Conservation (phyloP, 2,113 vertebrate genomes). For the Toxostoma redivivum region DNA sequence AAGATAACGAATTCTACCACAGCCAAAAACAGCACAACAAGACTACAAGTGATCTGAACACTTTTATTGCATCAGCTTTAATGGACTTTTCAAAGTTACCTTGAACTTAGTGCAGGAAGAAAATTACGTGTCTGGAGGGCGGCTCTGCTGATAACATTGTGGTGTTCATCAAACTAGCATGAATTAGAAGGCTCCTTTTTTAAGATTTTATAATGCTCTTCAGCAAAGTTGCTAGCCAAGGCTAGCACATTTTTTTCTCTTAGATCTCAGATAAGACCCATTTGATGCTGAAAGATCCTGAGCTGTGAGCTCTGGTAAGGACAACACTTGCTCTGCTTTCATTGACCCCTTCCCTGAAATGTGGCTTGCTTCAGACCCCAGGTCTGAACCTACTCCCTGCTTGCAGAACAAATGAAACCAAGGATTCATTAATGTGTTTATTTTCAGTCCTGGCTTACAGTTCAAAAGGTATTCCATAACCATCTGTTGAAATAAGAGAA, state of each 20-base stretch:
- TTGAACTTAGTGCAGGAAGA: neutral
- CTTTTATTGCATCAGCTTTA: neutral
- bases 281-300: neutral
- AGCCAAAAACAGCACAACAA: neutral
- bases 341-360: neutral
- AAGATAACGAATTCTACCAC: neutral
- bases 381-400: neutral
- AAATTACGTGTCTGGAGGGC: accelerated
- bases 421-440: neutral
- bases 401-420: neutral
- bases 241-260: neutral
- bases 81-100: neutral
- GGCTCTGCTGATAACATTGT: neutral
- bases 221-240: neutral
- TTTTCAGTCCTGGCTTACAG: too few species aligned
- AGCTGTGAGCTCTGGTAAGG: neutral
- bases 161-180: neutral
- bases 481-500: too few species aligned
- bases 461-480: too few species aligned
- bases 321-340: neutral
- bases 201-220: neutral
- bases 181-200: neutral
- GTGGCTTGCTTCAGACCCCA: neutral
- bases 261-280: neutral
- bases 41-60: neutral